Percentiles rank a stretch among this genome's conserved stretches.
phyloP scores from a whole-genome alignment of 2,888 invertebrate species.

The Tyria jacobaeae region DNA sequence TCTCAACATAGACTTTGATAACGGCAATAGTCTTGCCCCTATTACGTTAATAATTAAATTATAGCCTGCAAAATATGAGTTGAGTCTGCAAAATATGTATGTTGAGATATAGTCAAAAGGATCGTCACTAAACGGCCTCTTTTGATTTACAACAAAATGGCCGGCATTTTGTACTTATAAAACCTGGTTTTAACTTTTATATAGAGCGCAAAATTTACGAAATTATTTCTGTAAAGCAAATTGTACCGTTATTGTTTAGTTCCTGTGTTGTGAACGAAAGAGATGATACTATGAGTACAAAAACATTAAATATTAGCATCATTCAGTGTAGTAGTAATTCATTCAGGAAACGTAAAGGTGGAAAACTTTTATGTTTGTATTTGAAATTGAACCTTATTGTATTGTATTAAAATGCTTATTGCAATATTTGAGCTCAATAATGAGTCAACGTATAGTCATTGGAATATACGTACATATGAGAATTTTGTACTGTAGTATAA shows the following conservation, averaged over 20 bases:
- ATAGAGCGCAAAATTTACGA: not conserved
- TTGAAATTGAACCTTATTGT: not conserved
- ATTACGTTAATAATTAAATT: too few relatives aligned
- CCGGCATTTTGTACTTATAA: too few relatives aligned
- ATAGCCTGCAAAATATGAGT: too few relatives aligned
- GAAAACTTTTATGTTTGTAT: not conserved
- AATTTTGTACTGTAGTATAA: not conserved
- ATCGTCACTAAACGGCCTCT: too few relatives aligned
- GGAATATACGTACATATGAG: not conserved
- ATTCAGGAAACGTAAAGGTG: conserved; percentile 8
- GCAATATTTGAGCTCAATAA: not conserved
- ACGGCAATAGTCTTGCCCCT: too few relatives aligned
- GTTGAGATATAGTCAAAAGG: too few relatives aligned
- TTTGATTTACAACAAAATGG: too few relatives aligned
- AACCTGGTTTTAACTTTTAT: too few relatives aligned
- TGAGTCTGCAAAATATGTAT: too few relatives aligned
- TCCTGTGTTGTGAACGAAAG: conserved; percentile 19
- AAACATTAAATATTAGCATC: conserved; percentile 6
- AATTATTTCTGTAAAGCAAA: conserved; percentile 3
- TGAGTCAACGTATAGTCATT: not conserved
- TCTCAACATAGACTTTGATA: too few relatives aligned
- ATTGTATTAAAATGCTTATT: not conserved
- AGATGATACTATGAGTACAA: not conserved
- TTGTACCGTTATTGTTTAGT: conserved; percentile 16
- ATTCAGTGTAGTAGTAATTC: not conserved